These are phyloP conservation scores for Papilio polyxenes DNA, from an alignment of 1,140 invertebrate genomes.

Conservation along the genomic window DNA sequence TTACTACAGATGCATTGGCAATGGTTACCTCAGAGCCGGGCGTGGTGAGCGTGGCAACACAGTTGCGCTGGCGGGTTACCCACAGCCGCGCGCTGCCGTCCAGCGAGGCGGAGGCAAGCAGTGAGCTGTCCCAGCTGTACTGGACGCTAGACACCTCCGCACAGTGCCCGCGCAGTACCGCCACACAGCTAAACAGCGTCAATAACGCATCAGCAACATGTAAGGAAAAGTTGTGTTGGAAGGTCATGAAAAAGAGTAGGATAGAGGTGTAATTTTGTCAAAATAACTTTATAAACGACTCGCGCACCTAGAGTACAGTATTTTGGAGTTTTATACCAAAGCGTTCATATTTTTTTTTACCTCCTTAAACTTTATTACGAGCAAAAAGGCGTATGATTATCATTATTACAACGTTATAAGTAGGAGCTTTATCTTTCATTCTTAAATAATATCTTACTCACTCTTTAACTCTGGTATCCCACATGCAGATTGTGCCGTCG, in stretches of 20 bases:
- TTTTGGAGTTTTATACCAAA: background rate
- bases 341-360: background rate
- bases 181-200: slow-evolving; percentile 79
- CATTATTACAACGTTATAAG: background rate
- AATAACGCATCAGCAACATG: no score
- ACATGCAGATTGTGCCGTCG: slow-evolving; percentile 87
- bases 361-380: background rate
- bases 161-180: slow-evolving; percentile 84
- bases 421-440: background rate
- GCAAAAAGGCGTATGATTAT: background rate
- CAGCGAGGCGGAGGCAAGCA: slow-evolving; percentile 87
- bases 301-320: no score
- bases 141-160: slow-evolving; percentile 88
- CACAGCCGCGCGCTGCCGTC: slow-evolving; percentile 89
- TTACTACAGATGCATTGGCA: background rate
- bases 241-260: no score
- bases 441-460: slow-evolving; percentile 65
- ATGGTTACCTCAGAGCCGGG: slow-evolving; percentile 85
- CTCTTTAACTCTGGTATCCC: slow-evolving; percentile 87
- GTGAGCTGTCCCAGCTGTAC: slow-evolving; percentile 86
- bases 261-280: no score
- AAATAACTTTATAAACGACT: no score
- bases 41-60: slow-evolving; percentile 83
- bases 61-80: slow-evolving; percentile 83
- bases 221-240: no score